Evolutionary conservation across 2,113 vertebrate species (phyloP).

Genomic region (Prochilodus magdalenae): DNA sequence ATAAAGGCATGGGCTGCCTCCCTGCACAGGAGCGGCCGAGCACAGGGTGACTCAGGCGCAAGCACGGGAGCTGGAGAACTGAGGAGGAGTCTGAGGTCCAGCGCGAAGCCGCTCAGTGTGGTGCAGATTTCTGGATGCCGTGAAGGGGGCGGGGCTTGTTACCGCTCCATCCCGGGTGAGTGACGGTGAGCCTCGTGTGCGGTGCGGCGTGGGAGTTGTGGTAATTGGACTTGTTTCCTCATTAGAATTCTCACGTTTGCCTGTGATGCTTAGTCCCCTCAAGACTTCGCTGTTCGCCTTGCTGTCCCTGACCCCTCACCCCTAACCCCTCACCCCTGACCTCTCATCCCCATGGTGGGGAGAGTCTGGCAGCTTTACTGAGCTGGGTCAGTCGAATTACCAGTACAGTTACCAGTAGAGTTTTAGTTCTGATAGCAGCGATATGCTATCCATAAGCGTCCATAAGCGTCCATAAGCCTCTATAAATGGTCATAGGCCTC

Average conservation of each 20-base stretch:
- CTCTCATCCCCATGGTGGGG: background rate
- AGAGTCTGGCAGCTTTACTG: background rate
- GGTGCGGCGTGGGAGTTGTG: constrained; percentile 8
- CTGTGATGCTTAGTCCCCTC: constrained; percentile 77
- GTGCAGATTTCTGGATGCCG: background rate
- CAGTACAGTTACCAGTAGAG: too few species aligned
- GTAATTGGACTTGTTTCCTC: constrained; percentile 55
- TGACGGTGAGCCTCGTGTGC: background rate
- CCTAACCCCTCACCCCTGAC: background rate
- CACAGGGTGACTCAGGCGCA: constrained; percentile 32
- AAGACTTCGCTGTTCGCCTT: constrained; percentile 77
- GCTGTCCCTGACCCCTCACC: constrained; percentile 57
- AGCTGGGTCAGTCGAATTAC: background rate
- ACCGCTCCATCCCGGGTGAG: constrained; percentile 51
- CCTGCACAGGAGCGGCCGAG: constrained; percentile 22
- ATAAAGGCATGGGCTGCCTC: background rate
- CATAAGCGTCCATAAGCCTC: too few species aligned
- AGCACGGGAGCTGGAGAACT: constrained; percentile 23
- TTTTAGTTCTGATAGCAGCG: too few species aligned
- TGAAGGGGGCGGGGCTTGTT: constrained; percentile 20
- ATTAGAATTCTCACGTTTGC: constrained; percentile 81
- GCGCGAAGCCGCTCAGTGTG: background rate
- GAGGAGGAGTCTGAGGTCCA: too few species aligned
- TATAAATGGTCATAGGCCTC: too few species aligned
- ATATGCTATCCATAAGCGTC: too few species aligned